phyloP scores from a whole-genome alignment of 1,140 invertebrate species.

The Pseudobourletiella spinata region DNA sequence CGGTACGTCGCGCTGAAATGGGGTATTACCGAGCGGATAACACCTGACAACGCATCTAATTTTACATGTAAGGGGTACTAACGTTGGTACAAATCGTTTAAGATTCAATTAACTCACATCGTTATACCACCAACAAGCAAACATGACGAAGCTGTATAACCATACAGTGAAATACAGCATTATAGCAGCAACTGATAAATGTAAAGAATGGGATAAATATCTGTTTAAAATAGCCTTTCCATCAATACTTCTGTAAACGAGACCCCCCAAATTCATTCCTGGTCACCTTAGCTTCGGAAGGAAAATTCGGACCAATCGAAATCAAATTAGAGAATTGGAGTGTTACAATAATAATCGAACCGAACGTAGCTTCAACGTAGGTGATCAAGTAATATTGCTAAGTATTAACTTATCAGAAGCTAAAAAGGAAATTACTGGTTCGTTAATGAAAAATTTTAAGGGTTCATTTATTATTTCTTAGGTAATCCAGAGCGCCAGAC shows the following conservation, averaged over 20 bases:
- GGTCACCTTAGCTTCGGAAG: slow-evolving; percentile 23
- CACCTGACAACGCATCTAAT: slow-evolving; percentile 36
- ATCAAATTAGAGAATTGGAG: not conserved
- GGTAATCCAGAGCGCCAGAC: no score
- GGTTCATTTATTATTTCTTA: not conserved
- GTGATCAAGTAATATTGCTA: no score
- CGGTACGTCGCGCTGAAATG: slow-evolving; percentile 32
- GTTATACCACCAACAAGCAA: slow-evolving; percentile 33
- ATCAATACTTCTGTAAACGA: slow-evolving; percentile 40
- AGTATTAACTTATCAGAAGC: not conserved
- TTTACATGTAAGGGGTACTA: slow-evolving; percentile 27
- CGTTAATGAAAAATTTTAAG: not conserved
- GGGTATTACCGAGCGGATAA: slow-evolving; percentile 33
- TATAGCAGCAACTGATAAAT: slow-evolving; percentile 21
- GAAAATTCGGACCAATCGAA: not conserved
- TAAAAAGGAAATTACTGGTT: not conserved
- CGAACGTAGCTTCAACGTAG: no score
- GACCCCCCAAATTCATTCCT: slow-evolving; percentile 39
- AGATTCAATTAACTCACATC: slow-evolving; percentile 14
- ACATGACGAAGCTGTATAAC: slow-evolving; percentile 27
- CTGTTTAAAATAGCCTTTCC: slow-evolving; percentile 40
- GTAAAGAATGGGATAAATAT: slow-evolving; percentile 37
- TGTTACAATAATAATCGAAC: not conserved
- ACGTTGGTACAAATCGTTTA: not conserved
- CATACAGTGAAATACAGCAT: slow-evolving; percentile 26